Evolutionary conservation across 1,140 invertebrate genomes (phyloP).

Genomic region (Mycetomoellerius zeteki): DNA sequence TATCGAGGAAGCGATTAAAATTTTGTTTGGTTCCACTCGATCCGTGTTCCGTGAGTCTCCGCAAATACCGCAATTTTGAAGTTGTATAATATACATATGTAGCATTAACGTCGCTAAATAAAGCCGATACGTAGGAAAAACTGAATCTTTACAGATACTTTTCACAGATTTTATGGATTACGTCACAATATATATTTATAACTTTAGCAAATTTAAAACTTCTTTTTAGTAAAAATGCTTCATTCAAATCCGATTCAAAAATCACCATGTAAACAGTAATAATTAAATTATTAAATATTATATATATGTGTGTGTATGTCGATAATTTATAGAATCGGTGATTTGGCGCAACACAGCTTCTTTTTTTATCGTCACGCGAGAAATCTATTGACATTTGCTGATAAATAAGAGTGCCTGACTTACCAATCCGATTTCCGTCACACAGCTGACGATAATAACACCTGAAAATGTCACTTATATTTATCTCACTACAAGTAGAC

Average conservation of each 20-base stretch:
- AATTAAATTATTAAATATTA: neutral
- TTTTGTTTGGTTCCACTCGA: neutral
- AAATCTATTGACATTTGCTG: neutral
- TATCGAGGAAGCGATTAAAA: neutral
- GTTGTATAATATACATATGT: too few relatives aligned
- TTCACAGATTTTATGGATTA: neutral
- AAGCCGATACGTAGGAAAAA: neutral
- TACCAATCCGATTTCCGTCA: conserved; percentile 76
- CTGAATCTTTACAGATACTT: neutral
- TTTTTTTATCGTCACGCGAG: neutral
- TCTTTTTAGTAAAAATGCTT: neutral
- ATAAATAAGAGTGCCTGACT: conserved; percentile 61
- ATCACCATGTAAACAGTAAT: neutral
- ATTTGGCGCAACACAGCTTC: neutral
- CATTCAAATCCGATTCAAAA: neutral
- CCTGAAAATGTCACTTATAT: conserved; percentile 68
- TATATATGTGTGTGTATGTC: neutral
- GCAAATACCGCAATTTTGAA: too few relatives aligned
- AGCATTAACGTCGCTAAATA: neutral
- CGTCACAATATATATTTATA: too few relatives aligned
- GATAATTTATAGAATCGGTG: neutral
- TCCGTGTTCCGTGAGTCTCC: too few relatives aligned
- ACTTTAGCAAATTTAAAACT: neutral
- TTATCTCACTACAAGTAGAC: neutral
- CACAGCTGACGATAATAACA: conserved; percentile 66